Base-by-base conservation (phyloP, 1,140 invertebrate genomes). In the Ooceraea biroi region DNA sequence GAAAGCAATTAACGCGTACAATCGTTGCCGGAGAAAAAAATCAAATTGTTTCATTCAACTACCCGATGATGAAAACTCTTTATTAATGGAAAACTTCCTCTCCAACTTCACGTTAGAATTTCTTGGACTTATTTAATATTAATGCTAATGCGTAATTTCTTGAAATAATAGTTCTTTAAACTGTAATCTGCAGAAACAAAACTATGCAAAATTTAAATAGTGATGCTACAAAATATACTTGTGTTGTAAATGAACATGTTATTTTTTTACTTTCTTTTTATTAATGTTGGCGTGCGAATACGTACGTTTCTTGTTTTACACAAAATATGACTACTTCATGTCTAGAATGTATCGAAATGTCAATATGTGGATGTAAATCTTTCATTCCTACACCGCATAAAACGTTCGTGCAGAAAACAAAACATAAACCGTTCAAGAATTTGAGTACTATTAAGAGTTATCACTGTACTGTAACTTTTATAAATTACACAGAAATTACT, bases 1-100 rank as follows among this genome's bases (percentile, higher is more conserved):
- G 76, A 7, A 80, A 69, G 50, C 50, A 71, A 80, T 80, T 71
- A 80, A 80, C 50, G 44, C 27, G 44, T 22, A 78, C 63, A 69
- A 78, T 46, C 50, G 48, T 25, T 52, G 30, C 17, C 11, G 11
- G 36, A 44, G 0, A 71, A 80, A 69, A n/a, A 77, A 77, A 55
- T 78, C 30, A 68, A 66, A 78, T 78, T 68, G 63, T 68, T 55
- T 55, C 48, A 44, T 14, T 78, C 63, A 55, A 78, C 63, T 22
- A 68, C 8, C 11, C 74, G 36, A 68, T 68, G 63, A 78, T 68
- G 46, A 55, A 68, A 78, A 55, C 11, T 68, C 17, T 66, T 77
- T 77, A 68, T 66, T 48, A 14, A 65, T 66, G 17, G 1, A 57
- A 50, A 76, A 68, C 30, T 66, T 66, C 63, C 46, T 68, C 52